phyloP scores from a whole-genome alignment of 1,140 invertebrate species.

The Conus ventricosus region DNA sequence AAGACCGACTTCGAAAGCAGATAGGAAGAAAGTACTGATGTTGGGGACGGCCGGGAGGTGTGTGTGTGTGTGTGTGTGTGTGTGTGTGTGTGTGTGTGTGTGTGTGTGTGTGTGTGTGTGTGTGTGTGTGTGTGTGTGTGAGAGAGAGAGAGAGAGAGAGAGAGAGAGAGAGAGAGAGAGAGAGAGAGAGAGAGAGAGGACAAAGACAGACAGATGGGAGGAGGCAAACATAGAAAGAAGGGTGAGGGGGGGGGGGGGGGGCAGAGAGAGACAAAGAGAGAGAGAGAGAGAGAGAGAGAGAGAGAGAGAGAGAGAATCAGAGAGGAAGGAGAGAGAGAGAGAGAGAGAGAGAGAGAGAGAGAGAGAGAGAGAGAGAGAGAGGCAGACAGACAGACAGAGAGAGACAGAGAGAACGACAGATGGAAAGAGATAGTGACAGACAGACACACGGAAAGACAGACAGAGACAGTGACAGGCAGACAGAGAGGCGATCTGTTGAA shows the following conservation, averaged over 20 bases:
- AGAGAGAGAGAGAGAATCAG: constrained; percentile 7
- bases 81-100: too few relatives aligned
- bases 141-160: constrained; percentile 2
- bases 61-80: too few relatives aligned
- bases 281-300: neutral
- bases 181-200: neutral
- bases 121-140: too few relatives aligned
- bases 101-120: too few relatives aligned
- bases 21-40: too few relatives aligned
- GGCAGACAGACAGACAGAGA: constrained; percentile 12
- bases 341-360: neutral
- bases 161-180: neutral
- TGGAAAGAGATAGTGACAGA: neutral
- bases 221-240: neutral
- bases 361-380: neutral
- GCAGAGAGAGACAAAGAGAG: neutral
- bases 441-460: neutral
- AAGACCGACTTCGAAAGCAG: too few relatives aligned
- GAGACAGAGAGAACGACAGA: neutral
- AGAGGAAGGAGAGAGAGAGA: constrained; percentile 12
- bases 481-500: neutral
- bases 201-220: neutral
- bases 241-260: neutral
- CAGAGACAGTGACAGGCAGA: neutral
- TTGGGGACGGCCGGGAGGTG: too few relatives aligned